Conservation (phyloP, 2,797 vertebrate species). For the Zenarchopterus dispar region DNA sequence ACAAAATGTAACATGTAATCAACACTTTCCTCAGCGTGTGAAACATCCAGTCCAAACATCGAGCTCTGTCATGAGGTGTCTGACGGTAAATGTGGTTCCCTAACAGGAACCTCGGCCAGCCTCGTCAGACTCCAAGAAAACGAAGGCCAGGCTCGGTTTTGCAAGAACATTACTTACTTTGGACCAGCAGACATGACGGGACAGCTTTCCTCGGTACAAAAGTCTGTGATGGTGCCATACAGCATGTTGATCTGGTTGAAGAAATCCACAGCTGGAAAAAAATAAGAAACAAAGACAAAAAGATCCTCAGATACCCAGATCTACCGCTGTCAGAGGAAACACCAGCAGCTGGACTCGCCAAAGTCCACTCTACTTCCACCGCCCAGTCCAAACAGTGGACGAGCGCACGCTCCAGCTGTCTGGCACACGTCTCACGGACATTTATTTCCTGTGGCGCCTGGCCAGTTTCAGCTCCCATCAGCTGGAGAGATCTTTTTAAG, state of each 20-base stretch:
- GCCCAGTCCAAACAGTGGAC: conserved; percentile 23
- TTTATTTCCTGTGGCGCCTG: conserved; percentile 28
- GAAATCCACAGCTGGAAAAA: conserved; percentile 92
- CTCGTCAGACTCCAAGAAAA: neutral
- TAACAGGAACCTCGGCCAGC: no score
- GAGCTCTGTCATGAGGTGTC: neutral
- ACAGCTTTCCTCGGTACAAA: conserved; percentile 96
- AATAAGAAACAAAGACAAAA: conserved; percentile 4
- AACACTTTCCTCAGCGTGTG: neutral
- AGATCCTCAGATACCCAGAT: neutral
- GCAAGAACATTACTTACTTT: conserved; percentile 84
- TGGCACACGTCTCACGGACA: conserved; percentile 26
- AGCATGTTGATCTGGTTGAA: conserved; percentile 99
- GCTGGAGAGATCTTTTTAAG: conserved; percentile 31
- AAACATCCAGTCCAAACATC: neutral
- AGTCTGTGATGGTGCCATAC: conserved; percentile 96
- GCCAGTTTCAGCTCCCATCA: conserved; percentile 39
- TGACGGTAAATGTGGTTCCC: no score
- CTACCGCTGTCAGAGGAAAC: neutral
- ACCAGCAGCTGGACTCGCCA: conserved; percentile 2
- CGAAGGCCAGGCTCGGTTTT: neutral
- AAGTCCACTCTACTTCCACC: neutral
- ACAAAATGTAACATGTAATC: neutral
- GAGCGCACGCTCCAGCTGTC: conserved; percentile 34
- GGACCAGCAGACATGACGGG: conserved; percentile 97